phyloP scores from a whole-genome alignment of 2,888 invertebrate species.

The Diabrotica balteata region DNA sequence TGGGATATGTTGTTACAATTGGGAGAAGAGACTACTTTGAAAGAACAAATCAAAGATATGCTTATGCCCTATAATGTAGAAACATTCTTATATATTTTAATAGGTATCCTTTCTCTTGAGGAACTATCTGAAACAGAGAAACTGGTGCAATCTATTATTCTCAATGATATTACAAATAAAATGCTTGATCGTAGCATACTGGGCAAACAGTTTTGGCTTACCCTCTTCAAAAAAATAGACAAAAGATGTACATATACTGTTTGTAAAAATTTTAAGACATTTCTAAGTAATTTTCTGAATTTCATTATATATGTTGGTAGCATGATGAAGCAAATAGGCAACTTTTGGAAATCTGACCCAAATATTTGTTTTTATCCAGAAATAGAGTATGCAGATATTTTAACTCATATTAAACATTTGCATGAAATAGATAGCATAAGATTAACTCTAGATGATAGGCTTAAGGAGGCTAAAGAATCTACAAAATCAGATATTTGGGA shows the following conservation, averaged over 20 bases:
- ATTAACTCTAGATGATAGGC: slow-evolving; percentile 59
- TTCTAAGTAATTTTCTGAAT: slow-evolving; percentile 59
- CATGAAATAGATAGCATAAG: slow-evolving; percentile 57
- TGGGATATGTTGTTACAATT: slow-evolving; percentile 47
- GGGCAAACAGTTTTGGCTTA: slow-evolving; percentile 56
- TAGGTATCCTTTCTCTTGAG: slow-evolving; percentile 49
- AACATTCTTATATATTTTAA: slow-evolving; percentile 49
- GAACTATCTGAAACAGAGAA: slow-evolving; percentile 36
- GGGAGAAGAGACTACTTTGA: slow-evolving; percentile 50
- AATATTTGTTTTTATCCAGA: slow-evolving; percentile 55
- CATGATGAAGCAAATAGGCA: slow-evolving; percentile 57
- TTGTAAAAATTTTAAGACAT: slow-evolving; percentile 53
- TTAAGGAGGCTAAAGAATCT: slow-evolving; percentile 59
- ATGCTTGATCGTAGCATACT: slow-evolving; percentile 54
- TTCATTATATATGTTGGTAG: slow-evolving; percentile 61
- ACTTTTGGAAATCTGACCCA: slow-evolving; percentile 55
- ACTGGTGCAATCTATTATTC: slow-evolving; percentile 48
- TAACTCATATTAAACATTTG: slow-evolving; percentile 59
- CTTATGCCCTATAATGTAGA: slow-evolving; percentile 55
- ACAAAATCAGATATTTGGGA: slow-evolving; percentile 59
- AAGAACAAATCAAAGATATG: slow-evolving; percentile 45
- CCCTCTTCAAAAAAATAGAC: slow-evolving; percentile 53
- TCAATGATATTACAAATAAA: slow-evolving; percentile 50
- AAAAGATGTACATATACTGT: slow-evolving; percentile 50
- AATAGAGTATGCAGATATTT: slow-evolving; percentile 64